Evolutionary conservation across 1,140 invertebrate species (phyloP), one percentile per base, ranked within the genome.

Genomic region (Vanessa tameamea): DNA sequence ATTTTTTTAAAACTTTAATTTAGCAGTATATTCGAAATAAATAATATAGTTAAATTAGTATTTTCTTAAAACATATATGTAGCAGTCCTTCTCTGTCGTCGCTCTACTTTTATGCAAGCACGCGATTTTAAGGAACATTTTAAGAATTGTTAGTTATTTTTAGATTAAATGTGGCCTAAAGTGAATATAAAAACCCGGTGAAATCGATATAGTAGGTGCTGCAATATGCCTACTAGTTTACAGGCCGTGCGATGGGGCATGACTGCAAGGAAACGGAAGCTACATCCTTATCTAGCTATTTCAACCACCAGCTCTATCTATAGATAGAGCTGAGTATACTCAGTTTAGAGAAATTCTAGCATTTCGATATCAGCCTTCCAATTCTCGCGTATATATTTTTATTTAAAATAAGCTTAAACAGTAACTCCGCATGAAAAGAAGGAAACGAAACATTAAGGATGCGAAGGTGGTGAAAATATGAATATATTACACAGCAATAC

Each of bases 391-490:
- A 37, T 37, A 37, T 37, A 61, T 61, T 31, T n/a, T 61, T 57
- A 9, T 57, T 23, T 16, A 12, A 57, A 57, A 57, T 37, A 48
- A 63, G 59, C 8, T 55, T 16, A 23, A 63, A 37, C 64, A 51
- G 50, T 63, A 16, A 64, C 69, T 31, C 57, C 61, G 66, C 48
- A 64, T 48, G 64, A 47, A 74, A 74, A 64, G 80, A 81, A 79
- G 82, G 82, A 89, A 91, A 88, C 80, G 79, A 83, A 87, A 84
- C 81, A 90, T 88, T 85, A 88, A 86, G 84, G 83, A 90, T 88
- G 87, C 82, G 81, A 86, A 92, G 87, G 87, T 90, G 88, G 85
- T 90, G 87, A 90, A 90, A 90, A 92, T 89, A 85, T 89, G 90
- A 91, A 91, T 92, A 89, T 89, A 92, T 92, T 92, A 90, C 82